Base-by-base conservation (phyloP, 2,113 vertebrate genomes). In the Megaceryle torquata region DNA sequence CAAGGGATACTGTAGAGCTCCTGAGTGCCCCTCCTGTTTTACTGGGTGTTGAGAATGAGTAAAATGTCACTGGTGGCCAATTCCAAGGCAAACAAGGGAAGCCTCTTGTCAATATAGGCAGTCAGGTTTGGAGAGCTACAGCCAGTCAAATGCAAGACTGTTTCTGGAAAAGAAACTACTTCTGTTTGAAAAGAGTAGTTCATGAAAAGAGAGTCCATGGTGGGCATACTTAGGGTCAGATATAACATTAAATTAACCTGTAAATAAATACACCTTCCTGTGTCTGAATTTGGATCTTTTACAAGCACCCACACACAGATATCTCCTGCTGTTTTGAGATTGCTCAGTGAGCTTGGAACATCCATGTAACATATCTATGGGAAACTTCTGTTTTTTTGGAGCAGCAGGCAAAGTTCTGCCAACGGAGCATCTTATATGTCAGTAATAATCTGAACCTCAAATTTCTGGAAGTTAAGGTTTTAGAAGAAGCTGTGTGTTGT, bases 341-440 rank as follows among this genome's bases (percentile, higher is more conserved):
- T 16, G 3, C 13, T 60, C 5, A 26, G 28, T 13, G 15, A 76
- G 14, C 59, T 41, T 46, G 33, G 11, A 35, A 48, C 5, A 43
- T 43, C 19, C 15, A 15, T 10, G 3, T 56, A 17, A 35, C 1
- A 1, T 1, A 8, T 16, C 4, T 69, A 8, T 44, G 28, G 13
- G 60, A 89, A 82, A 70, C 1, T 18, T 69, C 26, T 82, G 61
- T 10, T 16, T 78, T 19, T 28, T 24, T 71, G n/a, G 5, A 74
- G 8, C 13, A 48, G 10, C 8, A 19, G 33, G 37, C 1, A 1
- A 37, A 67, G 39, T 18, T 89, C 29, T 71, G 21, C 19, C 13
- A 41, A 43, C 10, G 39, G 7, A 5, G 5, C 50, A 57, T 61
- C 33, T 78, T 89, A 13, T 50, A 14, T 31, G 16, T 26, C 15